Evolutionary conservation across 2,113 vertebrate species (phyloP), one percentile per base, ranked within the genome.

Genomic region (Protomyctophum bolini): DNA sequence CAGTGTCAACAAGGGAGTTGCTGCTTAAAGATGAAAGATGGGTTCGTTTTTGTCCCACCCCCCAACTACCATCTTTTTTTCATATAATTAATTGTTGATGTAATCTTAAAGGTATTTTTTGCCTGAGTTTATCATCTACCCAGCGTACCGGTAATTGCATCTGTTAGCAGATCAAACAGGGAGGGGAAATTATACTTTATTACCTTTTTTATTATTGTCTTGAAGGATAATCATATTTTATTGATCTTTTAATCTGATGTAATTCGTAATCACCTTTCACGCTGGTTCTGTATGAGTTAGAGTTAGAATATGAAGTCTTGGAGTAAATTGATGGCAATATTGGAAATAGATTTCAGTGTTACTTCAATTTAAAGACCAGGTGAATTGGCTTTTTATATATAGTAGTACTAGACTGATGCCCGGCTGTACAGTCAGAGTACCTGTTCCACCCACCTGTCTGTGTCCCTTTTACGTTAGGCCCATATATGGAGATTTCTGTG

Each of bases 1-100:
- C 52, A 45, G 77, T 80, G 86, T 21, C 21, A 84, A 86, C 80
- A 81, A 76, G 75, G 14, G 52, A 67, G 33, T 59, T 57, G 72
- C 63, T 69, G 72, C 72, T 81, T 82, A 86, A 88, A 82, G 75
- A 84, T 85, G 87, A 89, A 74, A 83, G 79, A 86, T 86, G 52
- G 29, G 15, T 9, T 60, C 66, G 62, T 72, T 72, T 41, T 70
- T 63, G 68, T 65, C 47, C n/a, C 33, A 41, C 33, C 33, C 33
- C 33, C 33, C 33, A 41, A 41, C 33, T 41, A 68, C 81, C 8
- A 64, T 73, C 58, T 75, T 68, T 72, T 68, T 66, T 68, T 66
- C 21, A 79, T 69, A 61, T 73, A 79, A 88, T 88, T 86, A 72
- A 21, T 83, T 84, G 70, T 80, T 70, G 58, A 80, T 83, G 59